A percentile compares a stretch with the other conserved stretches of the same genome.
These are phyloP conservation scores for Prietella phreatophila DNA, from an alignment of 2,113 vertebrate genomes.

Conservation along the genomic window DNA sequence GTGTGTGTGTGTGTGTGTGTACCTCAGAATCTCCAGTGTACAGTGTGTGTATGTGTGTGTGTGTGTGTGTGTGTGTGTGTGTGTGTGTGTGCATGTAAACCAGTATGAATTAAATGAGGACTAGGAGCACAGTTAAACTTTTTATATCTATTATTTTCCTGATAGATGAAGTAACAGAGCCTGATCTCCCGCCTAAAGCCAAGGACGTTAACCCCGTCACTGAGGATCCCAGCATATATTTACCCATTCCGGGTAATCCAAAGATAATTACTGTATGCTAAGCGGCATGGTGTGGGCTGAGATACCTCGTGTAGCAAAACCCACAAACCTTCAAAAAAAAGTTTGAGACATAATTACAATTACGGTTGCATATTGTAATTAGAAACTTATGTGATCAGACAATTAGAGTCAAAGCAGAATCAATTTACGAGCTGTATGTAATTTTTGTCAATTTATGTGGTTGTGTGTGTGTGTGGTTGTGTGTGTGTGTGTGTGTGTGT, in stretches of 20 bases:
- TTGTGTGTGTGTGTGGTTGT: conserved; percentile 1
- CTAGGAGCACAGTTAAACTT: not conserved
- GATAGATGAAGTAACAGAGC: conserved; percentile 51
- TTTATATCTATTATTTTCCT: not conserved
- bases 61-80: not conserved
- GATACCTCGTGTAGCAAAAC: not conserved
- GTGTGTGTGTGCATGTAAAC: not conserved
- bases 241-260: conserved; percentile 68
- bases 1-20: too few species aligned
- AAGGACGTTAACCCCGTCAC: not conserved
- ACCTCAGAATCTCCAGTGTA: too few species aligned
- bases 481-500: not conserved
- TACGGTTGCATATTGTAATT: not conserved
- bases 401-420: not conserved
- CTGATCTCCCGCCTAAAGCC: not conserved
- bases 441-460: conserved; percentile 7
- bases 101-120: not conserved
- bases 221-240: conserved; percentile 42
- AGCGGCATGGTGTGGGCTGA: not conserved
- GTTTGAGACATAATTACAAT: not conserved
- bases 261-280: not conserved
- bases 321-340: conserved; percentile 11
- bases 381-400: not conserved
- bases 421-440: not conserved
- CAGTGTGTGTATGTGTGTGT: too few species aligned